A percentile compares a stretch with the other conserved stretches of the same genome.
phyloP scores from a whole-genome alignment of 2,113 vertebrate species.

The Cariama cristata region DNA sequence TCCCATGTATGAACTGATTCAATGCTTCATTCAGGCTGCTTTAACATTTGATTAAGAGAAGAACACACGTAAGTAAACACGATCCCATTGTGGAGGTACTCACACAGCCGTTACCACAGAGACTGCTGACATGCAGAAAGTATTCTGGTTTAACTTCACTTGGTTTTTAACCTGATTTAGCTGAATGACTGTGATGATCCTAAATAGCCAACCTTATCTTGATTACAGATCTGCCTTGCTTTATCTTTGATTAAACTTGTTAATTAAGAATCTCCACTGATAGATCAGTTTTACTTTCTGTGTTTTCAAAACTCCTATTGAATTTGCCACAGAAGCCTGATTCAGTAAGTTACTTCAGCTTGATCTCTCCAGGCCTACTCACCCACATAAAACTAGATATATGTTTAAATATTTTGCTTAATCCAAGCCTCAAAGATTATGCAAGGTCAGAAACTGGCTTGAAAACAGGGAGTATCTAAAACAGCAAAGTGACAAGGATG shows the following conservation, averaged over 20 bases:
- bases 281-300: background rate
- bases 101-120: background rate
- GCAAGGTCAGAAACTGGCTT: background rate
- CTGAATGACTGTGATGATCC: background rate
- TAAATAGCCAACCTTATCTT: background rate
- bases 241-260: background rate
- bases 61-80: background rate
- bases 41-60: background rate
- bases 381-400: background rate
- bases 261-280: background rate
- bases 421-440: background rate
- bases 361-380: background rate
- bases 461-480: background rate
- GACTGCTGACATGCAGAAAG: background rate
- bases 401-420: slow-evolving; percentile 8
- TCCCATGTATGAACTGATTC: background rate
- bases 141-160: background rate
- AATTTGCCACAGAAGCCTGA: background rate
- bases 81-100: background rate
- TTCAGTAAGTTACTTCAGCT: background rate
- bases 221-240: background rate
- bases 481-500: background rate
- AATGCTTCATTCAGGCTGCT: background rate
- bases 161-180: background rate
- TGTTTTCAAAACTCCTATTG: background rate